Percentiles rank a stretch among this genome's conserved stretches.
These are phyloP conservation scores for Zaprionus ornatus DNA, from an alignment of 1,140 invertebrate genomes.

Conservation along the genomic window DNA sequence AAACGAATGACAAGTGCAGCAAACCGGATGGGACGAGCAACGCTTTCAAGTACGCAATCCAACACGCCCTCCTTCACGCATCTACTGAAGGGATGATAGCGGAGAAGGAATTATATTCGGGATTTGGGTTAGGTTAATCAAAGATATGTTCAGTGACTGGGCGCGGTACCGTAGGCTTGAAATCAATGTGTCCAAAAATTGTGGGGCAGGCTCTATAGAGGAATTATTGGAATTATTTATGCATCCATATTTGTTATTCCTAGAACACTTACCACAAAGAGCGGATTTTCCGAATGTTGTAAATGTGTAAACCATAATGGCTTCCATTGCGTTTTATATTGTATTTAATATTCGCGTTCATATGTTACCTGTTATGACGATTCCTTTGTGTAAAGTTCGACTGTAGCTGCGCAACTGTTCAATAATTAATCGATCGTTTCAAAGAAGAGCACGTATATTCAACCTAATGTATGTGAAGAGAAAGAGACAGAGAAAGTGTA, in stretches of 20 bases:
- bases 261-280: not conserved
- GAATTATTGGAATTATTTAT: no score
- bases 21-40: constrained; percentile 4
- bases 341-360: no score
- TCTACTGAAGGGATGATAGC: not conserved
- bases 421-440: not conserved
- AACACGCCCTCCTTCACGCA: not conserved
- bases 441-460: not conserved
- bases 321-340: no score
- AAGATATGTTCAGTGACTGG: not conserved
- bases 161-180: constrained; percentile 39
- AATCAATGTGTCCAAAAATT: constrained; percentile 15
- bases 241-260: no score
- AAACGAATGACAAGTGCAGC: constrained; percentile 32
- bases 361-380: not conserved
- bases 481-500: no score
- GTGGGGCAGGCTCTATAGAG: not conserved
- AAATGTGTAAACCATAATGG: not conserved
- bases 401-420: constrained; percentile 27
- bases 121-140: not conserved
- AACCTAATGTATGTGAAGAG: not conserved
- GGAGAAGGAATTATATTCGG: not conserved
- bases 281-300: not conserved
- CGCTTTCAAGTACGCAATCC: constrained; percentile 40
- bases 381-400: constrained; percentile 13